Evolutionary conservation across 2,888 invertebrate species (phyloP), one percentile per base, ranked within the genome.

Genomic region (Lepidonotus clava): DNA sequence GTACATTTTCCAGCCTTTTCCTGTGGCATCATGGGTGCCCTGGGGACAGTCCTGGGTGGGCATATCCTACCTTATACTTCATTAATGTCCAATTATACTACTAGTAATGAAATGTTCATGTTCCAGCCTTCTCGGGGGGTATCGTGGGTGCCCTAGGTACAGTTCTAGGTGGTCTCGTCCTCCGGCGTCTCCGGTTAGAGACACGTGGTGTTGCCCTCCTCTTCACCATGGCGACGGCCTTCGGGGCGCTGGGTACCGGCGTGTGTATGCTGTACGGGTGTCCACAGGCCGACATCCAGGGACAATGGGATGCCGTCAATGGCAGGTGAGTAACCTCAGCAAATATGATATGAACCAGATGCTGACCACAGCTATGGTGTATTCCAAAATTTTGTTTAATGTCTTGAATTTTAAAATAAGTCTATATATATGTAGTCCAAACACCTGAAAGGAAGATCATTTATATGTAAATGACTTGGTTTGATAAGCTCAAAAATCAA

Each of bases 1-100:
- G 1, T 24, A 28, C 5, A 11, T 56, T 38, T 66, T 53, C 4
- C 66, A 89, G 89, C 84, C 28, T 36, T 88, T 38, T 67, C 85
- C 6, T 40, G 84, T 24, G 89, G 88, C 5, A 36, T 87, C n/a
- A 56, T 87, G 0, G 89, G 89, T 0, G 85, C 86, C 2, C 18
- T 87, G 1, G 89, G 89, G 18, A 84, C 86, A n/a, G 28, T 89
- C 11, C 18, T 67, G 4, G 89, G 89, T 8, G 89, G 89, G 18
- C n/a, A n/a, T n/a, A n/a, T n/a, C n/a, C n/a, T n/a, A n/a, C n/a
- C n/a, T n/a, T n/a, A n/a, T n/a, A n/a, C n/a, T n/a, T n/a, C n/a
- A n/a, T n/a, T n/a, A n/a, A n/a, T n/a, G n/a, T n/a, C n/a, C n/a
- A n/a, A n/a, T n/a, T n/a, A n/a, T n/a, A n/a, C n/a, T n/a, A n/a